Conservation (phyloP, 2,113 vertebrate genomes). For the Malurus cyaneus region DNA sequence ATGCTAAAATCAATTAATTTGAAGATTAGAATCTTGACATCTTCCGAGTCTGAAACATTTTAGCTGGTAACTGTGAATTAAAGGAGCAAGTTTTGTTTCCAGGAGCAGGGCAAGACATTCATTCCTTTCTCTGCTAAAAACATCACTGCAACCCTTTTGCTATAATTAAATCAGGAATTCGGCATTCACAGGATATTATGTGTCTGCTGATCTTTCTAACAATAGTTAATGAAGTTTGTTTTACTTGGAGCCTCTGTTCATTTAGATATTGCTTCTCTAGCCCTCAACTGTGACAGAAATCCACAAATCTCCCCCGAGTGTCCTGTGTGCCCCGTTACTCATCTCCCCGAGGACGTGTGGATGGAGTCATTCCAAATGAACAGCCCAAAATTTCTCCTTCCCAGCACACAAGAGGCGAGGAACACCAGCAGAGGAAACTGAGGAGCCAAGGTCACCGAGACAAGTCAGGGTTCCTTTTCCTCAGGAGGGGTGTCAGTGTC, state of each 20-base stretch:
- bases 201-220: not conserved
- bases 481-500: not conserved
- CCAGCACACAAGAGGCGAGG: not conserved
- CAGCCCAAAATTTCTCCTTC: not conserved
- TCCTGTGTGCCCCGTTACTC: accelerated
- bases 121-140: not conserved
- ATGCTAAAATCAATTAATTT: not conserved
- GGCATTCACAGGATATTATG: not conserved
- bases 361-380: not conserved
- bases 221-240: not conserved
- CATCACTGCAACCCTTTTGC: not conserved
- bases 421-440: not conserved
- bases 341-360: not conserved
- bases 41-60: not conserved
- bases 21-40: not conserved
- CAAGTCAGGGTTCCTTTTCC: not conserved
- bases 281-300: not conserved
- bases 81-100: not conserved
- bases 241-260: not conserved
- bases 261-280: not conserved
- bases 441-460: not conserved
- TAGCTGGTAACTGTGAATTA: not conserved
- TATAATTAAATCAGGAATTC: not conserved
- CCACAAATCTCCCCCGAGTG: not conserved
- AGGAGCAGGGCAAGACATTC: not conserved